Evolutionary conservation across 2,888 invertebrate species (phyloP), one percentile per base, ranked within the genome.

Genomic region (Papilio demoleus): DNA sequence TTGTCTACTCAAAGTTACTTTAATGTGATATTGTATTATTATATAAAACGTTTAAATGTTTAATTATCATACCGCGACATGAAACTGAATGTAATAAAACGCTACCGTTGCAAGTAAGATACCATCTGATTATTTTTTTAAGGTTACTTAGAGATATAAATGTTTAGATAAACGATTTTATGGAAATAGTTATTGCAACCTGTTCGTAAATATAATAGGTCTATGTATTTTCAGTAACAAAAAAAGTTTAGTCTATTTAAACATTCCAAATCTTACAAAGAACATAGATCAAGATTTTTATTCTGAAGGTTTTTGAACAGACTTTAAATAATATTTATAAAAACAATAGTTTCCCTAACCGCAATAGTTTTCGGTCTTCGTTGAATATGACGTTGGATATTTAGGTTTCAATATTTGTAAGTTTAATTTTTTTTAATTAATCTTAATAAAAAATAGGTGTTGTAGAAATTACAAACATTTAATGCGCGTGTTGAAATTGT

Each of bases 81-180:
- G 64, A 36, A 19, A 50, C 22, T 38, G 27, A 58, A 59, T 59
- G 64, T 38, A 50, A 60, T 68, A 64, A 60, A 68, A 64, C 19
- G 59, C 68, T 68, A 64, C 58, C 38, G 47, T 64, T 63, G 68
- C 68, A 47, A 50, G 50, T 68, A 27, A 50, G 50, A 68, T 68
- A 64, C 6, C 31, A 68, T 68, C 64, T 64, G 36, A 27, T 19
- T 27, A 11, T 14, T 31, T 67, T 58, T 63, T 42, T 24, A 42
- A 40, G 27, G 34, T 12, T 17, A 45, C 47, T 62, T 24, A 36
- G 53, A 58, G 45, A 64, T 68, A 24, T 56, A 45, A 56, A 56
- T 17, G 45, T 42, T 22, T 40, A 58, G 66, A 66, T 66, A 66
- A 11, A 27, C 40, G 24, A 56, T 58, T 14, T 19, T 31, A 8